These are phyloP conservation scores for Rhogogaster chlorosoma DNA, from an alignment of 2,888 invertebrate species.

Conservation along the genomic window DNA sequence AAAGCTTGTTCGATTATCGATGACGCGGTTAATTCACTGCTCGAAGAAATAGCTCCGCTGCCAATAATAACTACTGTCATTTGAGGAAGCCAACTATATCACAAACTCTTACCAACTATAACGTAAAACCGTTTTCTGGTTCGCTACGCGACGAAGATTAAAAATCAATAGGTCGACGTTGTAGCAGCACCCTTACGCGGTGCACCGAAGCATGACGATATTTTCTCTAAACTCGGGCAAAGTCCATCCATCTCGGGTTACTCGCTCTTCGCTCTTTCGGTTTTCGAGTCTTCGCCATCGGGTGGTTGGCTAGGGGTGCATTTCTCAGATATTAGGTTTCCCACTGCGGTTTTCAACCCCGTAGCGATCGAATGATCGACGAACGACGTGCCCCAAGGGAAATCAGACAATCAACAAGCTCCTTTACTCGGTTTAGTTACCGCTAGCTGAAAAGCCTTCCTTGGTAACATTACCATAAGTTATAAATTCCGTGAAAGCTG, in stretches of 20 bases:
- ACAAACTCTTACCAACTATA: not conserved
- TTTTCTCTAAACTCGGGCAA: constrained; percentile 41
- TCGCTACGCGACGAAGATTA: constrained; percentile 29
- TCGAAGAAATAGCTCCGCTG: constrained; percentile 8
- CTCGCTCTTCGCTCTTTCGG: constrained; percentile 34
- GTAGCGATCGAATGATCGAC: constrained; percentile 74
- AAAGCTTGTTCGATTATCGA: constrained; percentile 23
- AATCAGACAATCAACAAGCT: constrained; percentile 68
- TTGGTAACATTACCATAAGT: constrained; percentile 6
- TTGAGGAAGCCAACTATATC: constrained; percentile 18
- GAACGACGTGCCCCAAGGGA: constrained; percentile 74
- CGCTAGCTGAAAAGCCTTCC: not conserved
- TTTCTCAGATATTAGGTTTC: constrained; percentile 75
- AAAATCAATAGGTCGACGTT: constrained; percentile 30
- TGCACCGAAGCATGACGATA: constrained; percentile 33
- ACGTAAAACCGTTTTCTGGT: constrained; percentile 1
- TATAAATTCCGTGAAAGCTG: not conserved
- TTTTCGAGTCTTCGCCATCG: not conserved
- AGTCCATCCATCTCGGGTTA: constrained; percentile 46
- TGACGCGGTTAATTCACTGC: constrained; percentile 18
- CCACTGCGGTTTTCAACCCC: constrained; percentile 76
- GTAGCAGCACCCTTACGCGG: constrained; percentile 19
- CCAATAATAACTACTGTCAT: not conserved
- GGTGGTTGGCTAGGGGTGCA: constrained; percentile 16
- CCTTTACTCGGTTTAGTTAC: constrained; percentile 33